phyloP scores from a whole-genome alignment of 1,140 invertebrate species.

The Heliconius hermathena region DNA sequence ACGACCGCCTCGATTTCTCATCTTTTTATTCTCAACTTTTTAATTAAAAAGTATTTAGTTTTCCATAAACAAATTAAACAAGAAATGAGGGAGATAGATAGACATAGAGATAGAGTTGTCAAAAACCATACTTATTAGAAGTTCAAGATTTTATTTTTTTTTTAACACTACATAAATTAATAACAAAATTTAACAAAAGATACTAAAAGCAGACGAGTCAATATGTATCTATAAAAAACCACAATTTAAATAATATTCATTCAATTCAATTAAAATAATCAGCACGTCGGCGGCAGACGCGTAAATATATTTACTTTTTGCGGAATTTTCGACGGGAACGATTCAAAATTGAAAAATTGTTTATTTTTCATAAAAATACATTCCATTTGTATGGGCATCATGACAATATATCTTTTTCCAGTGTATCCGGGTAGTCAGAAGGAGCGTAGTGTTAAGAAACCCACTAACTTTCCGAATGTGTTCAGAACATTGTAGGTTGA shows the following conservation, averaged over 20 bases:
- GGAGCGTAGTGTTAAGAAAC: no score
- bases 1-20: no score
- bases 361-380: slow-evolving; percentile 4
- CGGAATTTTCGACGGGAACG: not conserved
- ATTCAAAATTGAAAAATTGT: not conserved
- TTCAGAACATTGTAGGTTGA: no score
- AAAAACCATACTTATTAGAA: no score
- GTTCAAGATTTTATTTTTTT: not conserved
- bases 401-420: no score
- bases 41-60: no score
- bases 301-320: slow-evolving; percentile 10
- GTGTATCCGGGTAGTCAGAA: no score
- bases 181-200: not conserved
- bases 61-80: no score
- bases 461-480: no score
- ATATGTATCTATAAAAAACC: not conserved
- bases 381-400: not conserved
- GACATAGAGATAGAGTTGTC: no score
- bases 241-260: slow-evolving; percentile 10
- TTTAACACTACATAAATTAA: not conserved
- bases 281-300: slow-evolving; percentile 6
- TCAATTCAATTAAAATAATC: slow-evolving; percentile 14
- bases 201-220: not conserved
- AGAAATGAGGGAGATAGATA: no score
- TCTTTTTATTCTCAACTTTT: no score